phyloP scores from a whole-genome alignment of 2,797 vertebrate species.

The Aratinga solstitialis region DNA sequence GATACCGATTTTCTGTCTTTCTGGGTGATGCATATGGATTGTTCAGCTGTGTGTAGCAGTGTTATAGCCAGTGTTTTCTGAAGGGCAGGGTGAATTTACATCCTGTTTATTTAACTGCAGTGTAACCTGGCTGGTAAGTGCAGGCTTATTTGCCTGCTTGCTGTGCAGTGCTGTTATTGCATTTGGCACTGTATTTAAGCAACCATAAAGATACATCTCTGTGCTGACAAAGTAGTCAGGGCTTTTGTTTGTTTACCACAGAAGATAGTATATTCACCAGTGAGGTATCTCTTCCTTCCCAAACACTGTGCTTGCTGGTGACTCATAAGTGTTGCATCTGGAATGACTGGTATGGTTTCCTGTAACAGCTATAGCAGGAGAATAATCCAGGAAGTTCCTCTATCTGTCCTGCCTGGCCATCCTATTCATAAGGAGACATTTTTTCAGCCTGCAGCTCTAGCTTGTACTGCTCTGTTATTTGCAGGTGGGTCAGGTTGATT shows the following conservation, averaged over 20 bases:
- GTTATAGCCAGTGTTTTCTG: not conserved
- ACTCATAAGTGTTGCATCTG: not conserved
- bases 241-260: not conserved
- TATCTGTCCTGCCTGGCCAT: not conserved
- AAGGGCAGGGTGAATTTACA: not conserved
- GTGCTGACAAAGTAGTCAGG: not conserved
- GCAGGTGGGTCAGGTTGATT: not conserved
- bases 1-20: not conserved
- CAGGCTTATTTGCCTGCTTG: not conserved
- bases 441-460: not conserved
- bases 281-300: not conserved
- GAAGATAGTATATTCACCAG: not conserved
- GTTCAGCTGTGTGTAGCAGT: not conserved
- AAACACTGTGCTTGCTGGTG: not conserved
- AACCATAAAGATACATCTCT: not conserved
- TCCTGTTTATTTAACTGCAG: not conserved
- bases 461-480: not conserved
- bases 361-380: not conserved
- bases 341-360: slow-evolving; percentile 28
- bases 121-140: not conserved
- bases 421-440: not conserved
- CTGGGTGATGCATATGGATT: rapidly evolving
- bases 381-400: not conserved
- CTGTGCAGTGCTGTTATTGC: not conserved
- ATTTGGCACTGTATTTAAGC: not conserved